Conservation (phyloP, 2,888 invertebrate species). For the Agriopis aurantiaria region DNA sequence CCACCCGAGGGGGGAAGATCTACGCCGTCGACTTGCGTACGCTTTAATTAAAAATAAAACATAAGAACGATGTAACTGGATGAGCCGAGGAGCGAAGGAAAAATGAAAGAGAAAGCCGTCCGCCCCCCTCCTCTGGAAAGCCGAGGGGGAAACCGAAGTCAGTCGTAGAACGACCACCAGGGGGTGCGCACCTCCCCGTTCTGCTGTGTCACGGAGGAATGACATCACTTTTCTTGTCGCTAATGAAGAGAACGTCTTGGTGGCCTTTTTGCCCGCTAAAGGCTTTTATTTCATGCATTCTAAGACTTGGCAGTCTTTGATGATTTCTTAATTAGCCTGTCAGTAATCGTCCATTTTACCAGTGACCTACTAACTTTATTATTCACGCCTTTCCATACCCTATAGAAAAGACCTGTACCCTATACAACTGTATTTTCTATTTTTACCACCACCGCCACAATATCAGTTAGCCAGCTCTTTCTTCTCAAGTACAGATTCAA, state of each 20-base stretch:
- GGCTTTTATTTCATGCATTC: slow-evolving; percentile 65
- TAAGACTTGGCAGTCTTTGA: slow-evolving; percentile 48
- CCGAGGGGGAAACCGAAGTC: slow-evolving; percentile 71
- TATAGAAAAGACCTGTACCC: no score
- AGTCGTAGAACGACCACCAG: slow-evolving; percentile 79
- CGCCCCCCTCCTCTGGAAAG: slow-evolving; percentile 67
- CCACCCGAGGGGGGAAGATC: slow-evolving; percentile 75
- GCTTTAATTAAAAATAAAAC: slow-evolving; percentile 87
- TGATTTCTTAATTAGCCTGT: slow-evolving; percentile 64
- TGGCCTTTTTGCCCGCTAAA: slow-evolving; percentile 69
- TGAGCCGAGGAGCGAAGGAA: slow-evolving; percentile 87
- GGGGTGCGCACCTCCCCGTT: slow-evolving; percentile 73
- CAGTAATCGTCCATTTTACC: neutral
- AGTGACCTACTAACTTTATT: neutral
- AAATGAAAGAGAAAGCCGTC: slow-evolving; percentile 87
- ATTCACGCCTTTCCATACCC: no score
- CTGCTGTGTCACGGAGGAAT: slow-evolving; percentile 82
- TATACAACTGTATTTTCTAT: no score
- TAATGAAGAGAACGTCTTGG: slow-evolving; percentile 84
- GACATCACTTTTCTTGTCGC: slow-evolving; percentile 86
- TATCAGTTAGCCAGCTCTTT: neutral
- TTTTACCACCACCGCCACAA: no score
- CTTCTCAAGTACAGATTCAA: slow-evolving; percentile 36
- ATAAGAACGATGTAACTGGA: slow-evolving; percentile 87
- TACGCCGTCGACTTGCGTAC: slow-evolving; percentile 86